Base-by-base conservation (phyloP, 37 sponge, comb jelly and placozoan species). In the Agelas oroides region DNA sequence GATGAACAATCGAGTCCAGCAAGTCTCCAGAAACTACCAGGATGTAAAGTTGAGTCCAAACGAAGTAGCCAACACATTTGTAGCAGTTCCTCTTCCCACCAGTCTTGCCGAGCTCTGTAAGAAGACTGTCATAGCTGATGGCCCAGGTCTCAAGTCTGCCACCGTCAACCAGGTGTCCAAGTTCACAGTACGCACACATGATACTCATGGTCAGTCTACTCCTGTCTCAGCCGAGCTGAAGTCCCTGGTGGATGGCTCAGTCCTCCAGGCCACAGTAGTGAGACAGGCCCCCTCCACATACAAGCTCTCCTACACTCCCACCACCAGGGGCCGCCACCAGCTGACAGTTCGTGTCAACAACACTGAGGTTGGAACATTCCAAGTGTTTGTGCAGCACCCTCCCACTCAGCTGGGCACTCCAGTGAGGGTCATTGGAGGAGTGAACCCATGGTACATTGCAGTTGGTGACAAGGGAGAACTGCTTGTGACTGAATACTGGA, bases 401-500 rank as follows among this genome's bases (percentile, higher is more conserved):
- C 68, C 77, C 6, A n/a, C 52, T 13, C 55, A 56, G 68, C 25
- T 76, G 16, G 85, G 77, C 20, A 67, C 27, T 13, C 85, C 85
- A 0, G 65, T 84, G 12, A 34, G 39, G 24, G 23, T 23, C 17
- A 65, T 84, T 15, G 24, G 17, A 35, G 76, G 77, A 56, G 28
- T 76, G 16, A 84, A 68, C 19, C 85, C 65, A 1, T 76, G 59
- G 0, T 68, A 76, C 40, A 63, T 68, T 5, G 59, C 58, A 32
- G 54, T 36, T 2, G 25, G 38, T 2, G 37, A 57, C 30, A 17
- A 66, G n/a, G n/a, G n/a, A 23, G 62, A 84, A 27, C 68, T 84
- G 36, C 55, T 76, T 20, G 85, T 76, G 58, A 68, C 85, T 12
- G 75, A 84, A 34, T 65, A 55, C 16, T n/a, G n/a, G n/a, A n/a